These are phyloP conservation scores for Drosophila paracracens DNA, from an alignment of 2,888 invertebrate species.

Conservation along the genomic window DNA sequence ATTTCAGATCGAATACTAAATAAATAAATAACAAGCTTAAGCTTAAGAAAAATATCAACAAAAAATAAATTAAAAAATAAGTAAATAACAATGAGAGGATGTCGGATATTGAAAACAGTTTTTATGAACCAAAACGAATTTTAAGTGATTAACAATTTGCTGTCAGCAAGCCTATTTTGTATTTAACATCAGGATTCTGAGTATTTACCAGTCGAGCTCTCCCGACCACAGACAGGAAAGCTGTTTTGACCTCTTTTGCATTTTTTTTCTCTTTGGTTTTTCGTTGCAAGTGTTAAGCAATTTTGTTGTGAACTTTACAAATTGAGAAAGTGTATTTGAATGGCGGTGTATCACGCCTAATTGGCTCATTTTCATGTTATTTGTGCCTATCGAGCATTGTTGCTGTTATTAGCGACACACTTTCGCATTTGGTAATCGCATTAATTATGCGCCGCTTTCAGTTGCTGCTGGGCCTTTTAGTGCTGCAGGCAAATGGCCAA, in stretches of 20 bases:
- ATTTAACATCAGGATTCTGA: neutral
- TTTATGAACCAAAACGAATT: neutral
- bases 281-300: no score
- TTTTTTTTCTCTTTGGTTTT: neutral
- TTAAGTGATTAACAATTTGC: neutral
- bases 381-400: slow-evolving; percentile 30
- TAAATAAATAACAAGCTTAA: no score
- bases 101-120: fast-evolving
- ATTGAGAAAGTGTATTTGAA: slow-evolving; percentile 23
- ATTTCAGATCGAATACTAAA: no score
- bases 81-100: neutral
- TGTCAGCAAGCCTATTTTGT: neutral
- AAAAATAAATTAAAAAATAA: neutral
- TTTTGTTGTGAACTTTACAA: neutral
- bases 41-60: neutral
- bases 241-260: no score
- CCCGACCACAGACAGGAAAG: neutral
- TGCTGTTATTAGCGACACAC: slow-evolving; percentile 72
- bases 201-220: neutral
- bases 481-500: slow-evolving; percentile 71
- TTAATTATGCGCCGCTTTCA: slow-evolving; percentile 73
- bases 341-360: neutral
- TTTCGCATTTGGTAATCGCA: slow-evolving; percentile 78
- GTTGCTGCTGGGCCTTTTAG: slow-evolving; percentile 69
- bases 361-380: slow-evolving; percentile 10